Conservation (phyloP, 2,113 vertebrate genomes). For the Chionis minor region DNA sequence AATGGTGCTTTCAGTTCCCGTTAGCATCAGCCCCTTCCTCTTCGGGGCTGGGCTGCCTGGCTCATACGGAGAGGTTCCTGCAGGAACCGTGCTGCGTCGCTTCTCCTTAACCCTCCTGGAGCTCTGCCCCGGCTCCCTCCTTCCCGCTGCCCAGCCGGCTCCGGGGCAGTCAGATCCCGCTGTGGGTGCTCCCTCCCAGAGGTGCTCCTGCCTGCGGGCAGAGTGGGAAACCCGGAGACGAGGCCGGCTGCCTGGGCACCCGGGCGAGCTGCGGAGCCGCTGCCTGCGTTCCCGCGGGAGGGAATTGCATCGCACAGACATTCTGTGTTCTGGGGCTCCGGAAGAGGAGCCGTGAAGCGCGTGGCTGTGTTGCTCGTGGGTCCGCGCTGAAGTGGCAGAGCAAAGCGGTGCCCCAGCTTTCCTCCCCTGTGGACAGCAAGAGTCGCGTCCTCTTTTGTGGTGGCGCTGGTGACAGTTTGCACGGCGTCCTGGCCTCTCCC, state of each 20-base stretch:
- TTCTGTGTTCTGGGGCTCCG: background rate
- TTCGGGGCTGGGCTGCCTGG: background rate
- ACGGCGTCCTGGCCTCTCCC: rapidly evolving
- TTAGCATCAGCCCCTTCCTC: background rate
- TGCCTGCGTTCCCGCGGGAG: background rate
- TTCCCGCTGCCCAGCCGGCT: rapidly evolving
- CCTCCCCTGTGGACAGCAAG: rapidly evolving
- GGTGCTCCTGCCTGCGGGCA: background rate
- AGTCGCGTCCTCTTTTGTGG: background rate
- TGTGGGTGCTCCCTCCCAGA: rapidly evolving
- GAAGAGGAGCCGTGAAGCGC: background rate
- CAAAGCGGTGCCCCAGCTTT: background rate
- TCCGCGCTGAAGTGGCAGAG: background rate
- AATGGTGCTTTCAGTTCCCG: background rate
- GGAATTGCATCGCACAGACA: background rate
- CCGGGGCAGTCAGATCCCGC: background rate
- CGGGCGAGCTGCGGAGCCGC: background rate
- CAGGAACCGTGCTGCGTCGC: background rate
- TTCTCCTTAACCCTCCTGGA: background rate
- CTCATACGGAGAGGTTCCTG: background rate
- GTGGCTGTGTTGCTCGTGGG: background rate
- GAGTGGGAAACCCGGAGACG: background rate
- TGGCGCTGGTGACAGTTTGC: background rate
- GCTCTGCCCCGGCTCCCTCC: background rate
- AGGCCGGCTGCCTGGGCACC: background rate